A percentile compares a stretch with the other conserved stretches of the same genome.
These are phyloP conservation scores for Sylvietta virens DNA, from an alignment of 2,113 vertebrate species.

Conservation along the genomic window DNA sequence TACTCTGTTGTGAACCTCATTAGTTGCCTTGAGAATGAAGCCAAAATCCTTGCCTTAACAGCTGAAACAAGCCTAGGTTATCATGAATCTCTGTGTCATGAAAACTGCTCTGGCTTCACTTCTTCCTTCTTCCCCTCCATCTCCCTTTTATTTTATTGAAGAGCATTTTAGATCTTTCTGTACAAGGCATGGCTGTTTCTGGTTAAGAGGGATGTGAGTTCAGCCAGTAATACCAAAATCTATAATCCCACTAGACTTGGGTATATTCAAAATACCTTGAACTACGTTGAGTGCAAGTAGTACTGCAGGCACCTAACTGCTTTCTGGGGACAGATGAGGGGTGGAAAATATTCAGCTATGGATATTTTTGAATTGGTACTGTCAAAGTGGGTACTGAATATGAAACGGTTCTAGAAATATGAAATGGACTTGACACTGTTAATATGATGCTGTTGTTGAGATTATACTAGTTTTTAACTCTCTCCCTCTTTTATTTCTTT, in stretches of 20 bases:
- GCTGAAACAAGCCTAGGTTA: background rate
- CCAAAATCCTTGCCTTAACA: background rate
- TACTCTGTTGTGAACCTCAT: background rate
- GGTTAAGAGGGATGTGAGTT: background rate
- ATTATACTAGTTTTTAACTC: background rate
- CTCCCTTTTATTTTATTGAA: background rate
- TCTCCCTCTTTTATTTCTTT: rapidly evolving
- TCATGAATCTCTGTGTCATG: background rate
- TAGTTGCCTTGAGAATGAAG: background rate
- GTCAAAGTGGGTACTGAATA: background rate
- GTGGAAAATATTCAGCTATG: background rate
- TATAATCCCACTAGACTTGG: background rate
- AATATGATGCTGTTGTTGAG: background rate
- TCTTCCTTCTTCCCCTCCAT: background rate
- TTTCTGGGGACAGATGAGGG: background rate
- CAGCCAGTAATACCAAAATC: background rate
- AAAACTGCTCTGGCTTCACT: background rate
- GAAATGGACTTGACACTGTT: background rate
- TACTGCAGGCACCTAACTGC: background rate
- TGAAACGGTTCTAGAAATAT: background rate
- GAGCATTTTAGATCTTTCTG: background rate
- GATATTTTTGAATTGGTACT: background rate
- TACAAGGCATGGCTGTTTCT: background rate
- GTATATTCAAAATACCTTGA: background rate
- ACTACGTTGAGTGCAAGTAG: background rate